phyloP scores from a whole-genome alignment of 1,140 invertebrate species.

The Mactra quadrangularis region DNA sequence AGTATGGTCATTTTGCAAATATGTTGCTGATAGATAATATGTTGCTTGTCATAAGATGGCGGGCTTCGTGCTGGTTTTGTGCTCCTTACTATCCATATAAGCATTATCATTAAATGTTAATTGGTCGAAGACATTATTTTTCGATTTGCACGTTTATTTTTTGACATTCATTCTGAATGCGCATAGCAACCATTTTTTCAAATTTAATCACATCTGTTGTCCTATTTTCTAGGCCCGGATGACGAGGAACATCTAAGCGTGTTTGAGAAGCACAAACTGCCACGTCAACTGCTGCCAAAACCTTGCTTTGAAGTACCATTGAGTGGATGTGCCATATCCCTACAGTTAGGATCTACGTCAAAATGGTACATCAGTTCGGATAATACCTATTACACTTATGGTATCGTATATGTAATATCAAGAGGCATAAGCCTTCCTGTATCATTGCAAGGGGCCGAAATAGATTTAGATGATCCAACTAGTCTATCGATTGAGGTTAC shows the following conservation, averaged over 20 bases:
- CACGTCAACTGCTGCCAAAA: neutral
- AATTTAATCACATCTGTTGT: too few relatives aligned
- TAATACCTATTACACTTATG: conserved; percentile 8
- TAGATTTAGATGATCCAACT: neutral
- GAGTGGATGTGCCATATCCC: neutral
- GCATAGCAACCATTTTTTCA: too few relatives aligned
- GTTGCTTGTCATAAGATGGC: too few relatives aligned
- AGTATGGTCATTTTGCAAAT: too few relatives aligned
- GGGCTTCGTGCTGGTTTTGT: too few relatives aligned
- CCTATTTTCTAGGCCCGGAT: too few relatives aligned
- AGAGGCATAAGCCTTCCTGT: conserved; percentile 24
- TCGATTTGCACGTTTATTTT: too few relatives aligned
- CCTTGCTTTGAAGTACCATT: neutral
- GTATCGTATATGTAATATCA: conserved; percentile 25
- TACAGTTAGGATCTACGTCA: neutral
- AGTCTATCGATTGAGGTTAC: neutral
- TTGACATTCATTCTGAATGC: too few relatives aligned
- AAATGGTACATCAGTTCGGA: conserved; percentile 14
- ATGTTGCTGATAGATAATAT: too few relatives aligned
- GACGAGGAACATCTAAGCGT: neutral
- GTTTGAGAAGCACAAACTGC: neutral
- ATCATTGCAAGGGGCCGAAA: conserved; percentile 12
- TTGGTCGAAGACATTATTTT: too few relatives aligned
- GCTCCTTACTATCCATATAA: too few relatives aligned
- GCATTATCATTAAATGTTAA: too few relatives aligned